A percentile compares a stretch with the other conserved stretches of the same genome.
Conservation (phyloP, 2,113 vertebrate genomes). For the Arvicanthis niloticus region DNA sequence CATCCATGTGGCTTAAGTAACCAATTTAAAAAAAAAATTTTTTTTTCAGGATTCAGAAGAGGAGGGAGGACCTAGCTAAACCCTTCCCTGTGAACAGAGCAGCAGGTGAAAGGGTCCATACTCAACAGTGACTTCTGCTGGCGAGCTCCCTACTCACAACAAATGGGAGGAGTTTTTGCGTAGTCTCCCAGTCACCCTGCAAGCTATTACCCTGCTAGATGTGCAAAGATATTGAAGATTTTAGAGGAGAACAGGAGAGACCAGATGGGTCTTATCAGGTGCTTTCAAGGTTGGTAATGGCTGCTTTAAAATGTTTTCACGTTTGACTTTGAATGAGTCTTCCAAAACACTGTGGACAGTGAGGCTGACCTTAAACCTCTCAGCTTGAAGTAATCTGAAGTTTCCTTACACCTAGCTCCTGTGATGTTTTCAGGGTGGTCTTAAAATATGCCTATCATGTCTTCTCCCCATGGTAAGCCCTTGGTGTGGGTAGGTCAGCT, state of each 20-base stretch:
- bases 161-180: not conserved
- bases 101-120: not conserved
- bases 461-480: not conserved
- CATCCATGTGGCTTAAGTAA: slow-evolving; percentile 43
- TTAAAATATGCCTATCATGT: not conserved
- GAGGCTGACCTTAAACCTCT: not conserved
- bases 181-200: not conserved
- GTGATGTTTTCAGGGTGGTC: not conserved
- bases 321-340: slow-evolving; percentile 19
- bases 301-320: slow-evolving; percentile 31
- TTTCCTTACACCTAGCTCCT: not conserved
- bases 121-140: not conserved
- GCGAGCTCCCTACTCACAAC: not conserved
- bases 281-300: not conserved
- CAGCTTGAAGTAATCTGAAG: not conserved
- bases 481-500: not conserved
- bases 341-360: not conserved
- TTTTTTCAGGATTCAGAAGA: slow-evolving; percentile 28
- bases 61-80: not conserved
- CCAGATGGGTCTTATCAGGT: not conserved
- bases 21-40: not conserved
- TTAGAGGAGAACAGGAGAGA: not conserved
- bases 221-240: not conserved
- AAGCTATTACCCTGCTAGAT: not conserved
- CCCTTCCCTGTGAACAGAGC: not conserved